Percentiles rank a stretch among this genome's conserved stretches.
phyloP scores from a whole-genome alignment of 35 echinoderm and acorn worm genomes.

The Ophiothrix spiculata region DNA sequence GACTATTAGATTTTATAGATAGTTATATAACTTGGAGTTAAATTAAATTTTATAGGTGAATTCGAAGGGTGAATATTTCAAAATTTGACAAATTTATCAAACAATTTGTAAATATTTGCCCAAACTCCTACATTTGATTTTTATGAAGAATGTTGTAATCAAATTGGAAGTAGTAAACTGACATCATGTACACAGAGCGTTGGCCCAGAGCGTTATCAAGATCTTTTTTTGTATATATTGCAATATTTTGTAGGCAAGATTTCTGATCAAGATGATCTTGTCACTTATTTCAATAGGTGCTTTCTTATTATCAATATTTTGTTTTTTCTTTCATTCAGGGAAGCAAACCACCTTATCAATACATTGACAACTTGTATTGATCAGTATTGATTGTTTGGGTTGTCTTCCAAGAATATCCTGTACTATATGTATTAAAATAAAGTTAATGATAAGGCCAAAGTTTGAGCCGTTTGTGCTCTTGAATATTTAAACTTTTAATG shows the following conservation, averaged over 20 bases:
- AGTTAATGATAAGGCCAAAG: not conserved
- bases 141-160: too few relatives aligned
- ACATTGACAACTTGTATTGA: too few relatives aligned
- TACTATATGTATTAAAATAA: not conserved
- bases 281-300: constrained; percentile 12
- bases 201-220: too few relatives aligned
- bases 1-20: too few relatives aligned
- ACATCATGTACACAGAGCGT: too few relatives aligned
- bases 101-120: too few relatives aligned
- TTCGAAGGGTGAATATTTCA: too few relatives aligned
- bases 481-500: not conserved
- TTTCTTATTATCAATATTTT: not conserved
- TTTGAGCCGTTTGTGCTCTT: not conserved
- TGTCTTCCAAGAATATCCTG: not conserved
- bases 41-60: too few relatives aligned
- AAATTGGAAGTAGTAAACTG: too few relatives aligned
- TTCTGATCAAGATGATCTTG: not conserved
- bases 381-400: constrained; percentile 1
- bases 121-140: too few relatives aligned
- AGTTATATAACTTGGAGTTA: too few relatives aligned
- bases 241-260: not conserved
- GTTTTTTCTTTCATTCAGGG: not conserved
- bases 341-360: not conserved
- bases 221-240: constrained; percentile 18
- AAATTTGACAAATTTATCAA: too few relatives aligned